Conservation (phyloP, 2,113 vertebrate species). For the Thunnus thynnus region DNA sequence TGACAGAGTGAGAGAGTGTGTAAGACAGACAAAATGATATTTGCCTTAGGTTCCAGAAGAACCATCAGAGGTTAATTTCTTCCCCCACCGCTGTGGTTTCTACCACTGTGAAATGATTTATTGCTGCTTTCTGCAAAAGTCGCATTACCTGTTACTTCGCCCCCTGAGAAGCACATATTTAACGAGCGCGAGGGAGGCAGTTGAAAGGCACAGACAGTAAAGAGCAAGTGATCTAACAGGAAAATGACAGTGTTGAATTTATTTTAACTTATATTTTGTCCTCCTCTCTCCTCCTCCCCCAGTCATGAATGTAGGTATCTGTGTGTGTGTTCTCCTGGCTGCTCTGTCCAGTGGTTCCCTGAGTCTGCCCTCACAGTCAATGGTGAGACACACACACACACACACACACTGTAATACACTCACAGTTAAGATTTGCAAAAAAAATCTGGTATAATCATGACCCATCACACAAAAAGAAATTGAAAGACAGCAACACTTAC, state of each 20-base stretch:
- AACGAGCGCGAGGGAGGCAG: background rate
- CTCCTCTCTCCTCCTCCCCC: background rate
- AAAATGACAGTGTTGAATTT: background rate
- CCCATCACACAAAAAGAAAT: too few species aligned
- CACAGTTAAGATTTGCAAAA: background rate
- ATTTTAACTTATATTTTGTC: constrained; percentile 1
- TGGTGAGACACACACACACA: constrained; percentile 59
- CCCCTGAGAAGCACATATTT: background rate
- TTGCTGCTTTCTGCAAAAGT: constrained; percentile 28
- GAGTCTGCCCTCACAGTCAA: constrained; percentile 71
- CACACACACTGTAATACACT: constrained; percentile 5
- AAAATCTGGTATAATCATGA: background rate
- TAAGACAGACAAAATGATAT: constrained; percentile 19
- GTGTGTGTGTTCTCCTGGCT: constrained; percentile 83
- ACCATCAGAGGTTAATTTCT: constrained; percentile 29
- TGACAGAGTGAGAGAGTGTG: background rate
- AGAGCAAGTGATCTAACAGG: background rate
- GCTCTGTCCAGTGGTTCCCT: constrained; percentile 78
- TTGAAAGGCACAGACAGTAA: background rate
- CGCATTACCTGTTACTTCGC: background rate
- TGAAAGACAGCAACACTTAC: too few species aligned
- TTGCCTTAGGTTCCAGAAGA: constrained; percentile 16
- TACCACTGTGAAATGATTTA: constrained; percentile 26
- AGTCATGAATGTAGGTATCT: constrained; percentile 85
- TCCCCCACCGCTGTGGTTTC: background rate